A percentile compares a stretch with the other conserved stretches of the same genome.
Conservation (phyloP, 2,797 vertebrate genomes). For the Catharus ustulatus region DNA sequence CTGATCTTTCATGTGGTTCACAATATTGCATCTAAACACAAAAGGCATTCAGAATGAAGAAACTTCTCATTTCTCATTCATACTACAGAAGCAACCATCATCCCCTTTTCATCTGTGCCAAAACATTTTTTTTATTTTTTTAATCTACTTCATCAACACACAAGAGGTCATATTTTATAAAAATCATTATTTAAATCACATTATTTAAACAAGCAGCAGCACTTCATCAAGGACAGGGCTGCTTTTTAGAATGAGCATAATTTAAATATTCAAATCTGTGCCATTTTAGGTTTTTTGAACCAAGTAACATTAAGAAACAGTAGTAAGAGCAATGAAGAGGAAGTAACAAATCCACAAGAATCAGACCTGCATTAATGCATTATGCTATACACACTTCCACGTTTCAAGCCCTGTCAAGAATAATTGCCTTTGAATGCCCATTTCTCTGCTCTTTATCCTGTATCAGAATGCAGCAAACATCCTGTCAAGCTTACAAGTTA, state of each 20-base stretch:
- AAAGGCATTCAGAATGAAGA: not conserved
- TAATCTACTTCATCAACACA: not conserved
- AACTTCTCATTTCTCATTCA: not conserved
- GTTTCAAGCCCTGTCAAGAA: not conserved
- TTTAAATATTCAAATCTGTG: not conserved
- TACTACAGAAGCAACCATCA: not conserved
- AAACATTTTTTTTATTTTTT: not conserved
- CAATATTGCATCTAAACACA: not conserved
- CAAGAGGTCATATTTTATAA: not conserved
- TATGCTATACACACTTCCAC: not conserved
- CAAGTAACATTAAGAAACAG: not conserved
- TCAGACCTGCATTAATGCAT: not conserved
- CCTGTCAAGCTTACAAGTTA: not conserved
- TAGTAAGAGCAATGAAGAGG: not conserved
- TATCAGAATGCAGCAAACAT: not conserved
- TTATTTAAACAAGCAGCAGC: not conserved
- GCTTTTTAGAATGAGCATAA: not conserved
- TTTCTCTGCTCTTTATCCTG: not conserved
- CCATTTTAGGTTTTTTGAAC: not conserved
- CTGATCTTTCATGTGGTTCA: not conserved
- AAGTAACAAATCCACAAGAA: not conserved
- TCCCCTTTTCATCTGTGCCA: not conserved
- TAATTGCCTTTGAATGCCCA: not conserved
- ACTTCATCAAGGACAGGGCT: not conserved
- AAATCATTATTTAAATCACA: not conserved